Percentiles rank a stretch among this genome's conserved stretches.
These are phyloP conservation scores for Tokudaia tokunoshimensis DNA, from an alignment of 2,797 vertebrate genomes.

Conservation along the genomic window DNA sequence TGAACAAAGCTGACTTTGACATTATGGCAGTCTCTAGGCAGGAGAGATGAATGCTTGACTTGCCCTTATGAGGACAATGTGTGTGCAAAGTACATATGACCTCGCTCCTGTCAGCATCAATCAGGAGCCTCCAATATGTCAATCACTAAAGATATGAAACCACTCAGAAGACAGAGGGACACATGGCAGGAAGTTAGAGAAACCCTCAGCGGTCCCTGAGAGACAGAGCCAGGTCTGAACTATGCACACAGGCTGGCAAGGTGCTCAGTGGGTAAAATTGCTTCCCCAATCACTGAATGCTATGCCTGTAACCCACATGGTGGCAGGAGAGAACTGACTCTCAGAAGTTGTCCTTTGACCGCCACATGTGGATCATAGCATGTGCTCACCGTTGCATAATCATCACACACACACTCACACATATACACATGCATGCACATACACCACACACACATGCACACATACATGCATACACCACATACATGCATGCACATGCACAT, in stretches of 20 bases:
- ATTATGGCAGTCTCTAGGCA: not conserved
- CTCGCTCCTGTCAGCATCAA: not conserved
- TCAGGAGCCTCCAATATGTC: not conserved
- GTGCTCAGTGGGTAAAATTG: not conserved
- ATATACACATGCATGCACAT: too few species aligned
- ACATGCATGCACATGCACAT: not conserved
- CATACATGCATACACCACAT: not conserved
- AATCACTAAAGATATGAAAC: not conserved
- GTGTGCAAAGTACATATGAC: not conserved
- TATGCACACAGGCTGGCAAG: not conserved
- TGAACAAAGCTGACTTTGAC: not conserved
- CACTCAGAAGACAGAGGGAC: not conserved
- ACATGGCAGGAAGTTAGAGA: not conserved
- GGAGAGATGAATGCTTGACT: not conserved
- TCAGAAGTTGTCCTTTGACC: not conserved
- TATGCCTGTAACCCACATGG: not conserved
- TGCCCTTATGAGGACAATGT: not conserved
- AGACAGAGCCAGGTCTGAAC: not conserved
- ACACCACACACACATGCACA: not conserved
- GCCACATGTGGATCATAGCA: not conserved
- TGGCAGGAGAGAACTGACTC: not conserved
- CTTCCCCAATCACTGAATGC: not conserved
- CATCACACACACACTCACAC: not conserved
- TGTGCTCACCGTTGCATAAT: too few species aligned
- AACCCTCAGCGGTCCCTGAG: not conserved